A percentile compares a stretch with the other conserved stretches of the same genome.
These are phyloP conservation scores for Colossoma macropomum DNA, from an alignment of 2,113 vertebrate genomes.

Conservation along the genomic window DNA sequence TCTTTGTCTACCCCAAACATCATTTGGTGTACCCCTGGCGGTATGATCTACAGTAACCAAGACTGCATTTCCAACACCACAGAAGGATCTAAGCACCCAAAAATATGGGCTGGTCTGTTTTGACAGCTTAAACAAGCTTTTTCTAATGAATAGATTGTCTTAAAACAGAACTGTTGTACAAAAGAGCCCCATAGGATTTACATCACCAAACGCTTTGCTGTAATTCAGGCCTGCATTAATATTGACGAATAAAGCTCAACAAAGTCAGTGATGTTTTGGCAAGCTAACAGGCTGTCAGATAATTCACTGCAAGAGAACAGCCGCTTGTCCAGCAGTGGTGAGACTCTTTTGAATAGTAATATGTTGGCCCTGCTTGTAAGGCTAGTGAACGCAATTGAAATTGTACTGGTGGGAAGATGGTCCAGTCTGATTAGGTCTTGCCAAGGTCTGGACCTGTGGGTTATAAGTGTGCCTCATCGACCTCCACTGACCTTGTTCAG, in stretches of 20 bases:
- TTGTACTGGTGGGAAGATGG: neutral
- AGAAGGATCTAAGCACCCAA: neutral
- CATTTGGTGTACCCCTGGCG: too few relatives aligned
- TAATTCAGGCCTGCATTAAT: neutral
- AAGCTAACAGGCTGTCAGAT: neutral
- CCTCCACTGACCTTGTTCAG: neutral
- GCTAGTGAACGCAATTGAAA: neutral
- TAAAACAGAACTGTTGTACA: neutral
- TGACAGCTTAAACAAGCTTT: neutral
- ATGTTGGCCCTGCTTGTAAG: neutral
- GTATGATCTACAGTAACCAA: neutral
- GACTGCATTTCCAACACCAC: neutral
- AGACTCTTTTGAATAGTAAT: neutral
- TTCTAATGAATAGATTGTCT: constrained; percentile 1
- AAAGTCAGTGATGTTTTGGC: neutral
- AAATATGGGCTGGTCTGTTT: neutral
- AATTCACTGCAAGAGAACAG: neutral
- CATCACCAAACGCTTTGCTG: neutral
- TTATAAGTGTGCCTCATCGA: neutral
- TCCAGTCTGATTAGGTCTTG: neutral
- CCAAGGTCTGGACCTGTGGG: neutral
- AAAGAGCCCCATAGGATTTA: neutral
- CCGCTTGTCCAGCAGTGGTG: neutral
- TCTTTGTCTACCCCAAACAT: too few relatives aligned
- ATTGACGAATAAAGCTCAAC: neutral